These are phyloP conservation scores for Sphaeridia pumilis DNA, from an alignment of 2,888 invertebrate genomes.

Conservation along the genomic window DNA sequence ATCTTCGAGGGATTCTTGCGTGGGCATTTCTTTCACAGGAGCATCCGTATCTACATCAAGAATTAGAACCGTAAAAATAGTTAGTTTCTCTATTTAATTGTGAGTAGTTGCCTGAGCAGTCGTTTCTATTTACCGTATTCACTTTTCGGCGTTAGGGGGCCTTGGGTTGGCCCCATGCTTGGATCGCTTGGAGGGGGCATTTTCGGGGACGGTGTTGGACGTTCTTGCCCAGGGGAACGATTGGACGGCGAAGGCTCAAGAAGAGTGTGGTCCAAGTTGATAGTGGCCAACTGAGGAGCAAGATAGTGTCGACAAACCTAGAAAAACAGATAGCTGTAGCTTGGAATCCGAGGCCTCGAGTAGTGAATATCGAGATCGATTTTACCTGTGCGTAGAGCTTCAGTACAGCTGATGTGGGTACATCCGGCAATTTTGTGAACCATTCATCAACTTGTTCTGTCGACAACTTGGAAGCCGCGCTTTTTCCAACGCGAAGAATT, in stretches of 20 bases:
- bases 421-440: conserved; percentile 72
- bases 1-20: conserved; percentile 45
- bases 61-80: background rate
- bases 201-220: conserved; percentile 45
- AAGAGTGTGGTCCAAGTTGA: conserved; percentile 60
- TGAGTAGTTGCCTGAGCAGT: conserved; percentile 4
- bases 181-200: conserved; percentile 29
- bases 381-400: conserved; percentile 69
- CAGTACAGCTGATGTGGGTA: conserved; percentile 67
- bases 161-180: conserved; percentile 33
- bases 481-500: conserved; percentile 66
- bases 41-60: conserved; percentile 21
- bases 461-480: conserved; percentile 50
- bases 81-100: background rate
- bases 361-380: background rate
- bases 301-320: conserved; percentile 60
- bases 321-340: no score
- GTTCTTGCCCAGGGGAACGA: conserved; percentile 38
- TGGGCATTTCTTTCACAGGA: conserved; percentile 21
- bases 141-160: conserved; percentile 48
- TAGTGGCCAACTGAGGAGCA: conserved; percentile 61
- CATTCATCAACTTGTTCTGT: conserved; percentile 70
- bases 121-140: conserved; percentile 38
- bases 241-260: conserved; percentile 50
- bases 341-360: no score